Conservation (phyloP, 2,888 invertebrate genomes). For the Troilus luridus region DNA sequence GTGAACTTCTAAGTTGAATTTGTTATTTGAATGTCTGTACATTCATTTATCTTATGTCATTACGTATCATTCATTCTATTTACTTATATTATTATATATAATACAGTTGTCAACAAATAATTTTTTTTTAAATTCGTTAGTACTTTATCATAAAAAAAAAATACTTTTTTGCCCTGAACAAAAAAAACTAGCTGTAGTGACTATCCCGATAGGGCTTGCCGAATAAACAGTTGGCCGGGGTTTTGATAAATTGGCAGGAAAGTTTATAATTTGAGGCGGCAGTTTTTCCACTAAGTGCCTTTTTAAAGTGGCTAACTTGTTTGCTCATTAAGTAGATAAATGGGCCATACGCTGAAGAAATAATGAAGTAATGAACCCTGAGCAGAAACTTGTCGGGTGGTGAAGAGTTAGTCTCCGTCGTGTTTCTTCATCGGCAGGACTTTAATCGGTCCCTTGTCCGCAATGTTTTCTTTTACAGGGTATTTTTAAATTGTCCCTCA, state of each 20-base stretch:
- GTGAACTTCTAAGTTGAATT: no score
- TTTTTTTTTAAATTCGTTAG: no score
- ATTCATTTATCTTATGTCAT: no score
- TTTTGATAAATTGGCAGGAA: conserved; percentile 40
- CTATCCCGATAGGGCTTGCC: not conserved
- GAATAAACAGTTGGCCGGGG: conserved; percentile 18
- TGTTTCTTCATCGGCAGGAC: conserved; percentile 36
- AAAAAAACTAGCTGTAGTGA: not conserved
- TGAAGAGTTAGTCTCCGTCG: not conserved
- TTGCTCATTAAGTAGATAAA: conserved; percentile 57
- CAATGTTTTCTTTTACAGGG: not conserved
- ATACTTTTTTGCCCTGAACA: not conserved
- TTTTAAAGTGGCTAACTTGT: conserved; percentile 57
- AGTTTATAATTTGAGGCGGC: conserved; percentile 32
- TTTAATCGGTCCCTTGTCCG: not conserved
- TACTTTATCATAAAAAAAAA: no score
- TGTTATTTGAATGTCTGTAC: no score
- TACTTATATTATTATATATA: no score
- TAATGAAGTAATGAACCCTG: conserved; percentile 32
- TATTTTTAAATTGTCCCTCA: not conserved
- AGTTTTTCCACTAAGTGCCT: conserved; percentile 57
- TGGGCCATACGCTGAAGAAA: conserved; percentile 55
- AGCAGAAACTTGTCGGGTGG: not conserved
- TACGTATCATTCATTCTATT: no score
- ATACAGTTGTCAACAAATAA: no score